Conservation (phyloP, 1,140 invertebrate genomes). For the Brachystomella parvula region DNA sequence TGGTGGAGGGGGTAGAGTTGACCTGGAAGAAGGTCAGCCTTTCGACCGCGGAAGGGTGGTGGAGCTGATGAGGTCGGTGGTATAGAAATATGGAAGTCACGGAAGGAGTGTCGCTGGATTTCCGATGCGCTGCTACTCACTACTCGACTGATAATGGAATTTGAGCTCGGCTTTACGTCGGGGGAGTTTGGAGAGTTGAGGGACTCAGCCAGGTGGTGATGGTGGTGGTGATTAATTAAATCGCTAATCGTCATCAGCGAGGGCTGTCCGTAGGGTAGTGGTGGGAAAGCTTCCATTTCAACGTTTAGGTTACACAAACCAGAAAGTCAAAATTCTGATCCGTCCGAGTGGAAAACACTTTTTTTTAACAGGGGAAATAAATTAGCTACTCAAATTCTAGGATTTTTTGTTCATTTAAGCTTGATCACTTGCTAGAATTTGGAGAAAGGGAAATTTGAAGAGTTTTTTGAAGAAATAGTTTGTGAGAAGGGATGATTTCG, state of each 20-base stretch:
- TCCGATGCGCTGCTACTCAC: neutral
- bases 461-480: too few species aligned
- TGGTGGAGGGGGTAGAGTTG: neutral
- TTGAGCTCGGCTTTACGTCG: neutral
- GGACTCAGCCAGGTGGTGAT: neutral
- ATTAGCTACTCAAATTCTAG: too few species aligned
- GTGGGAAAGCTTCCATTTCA: conserved; percentile 33
- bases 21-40: neutral
- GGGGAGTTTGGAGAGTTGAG: neutral
- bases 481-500: too few species aligned
- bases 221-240: conserved; percentile 34
- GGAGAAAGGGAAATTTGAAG: too few species aligned
- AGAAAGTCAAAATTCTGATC: neutral
- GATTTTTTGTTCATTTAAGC: too few species aligned
- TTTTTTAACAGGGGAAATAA: too few species aligned
- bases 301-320: neutral
- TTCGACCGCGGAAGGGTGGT: neutral
- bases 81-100: neutral
- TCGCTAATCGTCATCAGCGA: conserved; percentile 37
- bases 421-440: too few species aligned
- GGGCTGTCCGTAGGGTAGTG: conserved; percentile 26
- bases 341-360: too few species aligned
- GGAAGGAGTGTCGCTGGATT: neutral
- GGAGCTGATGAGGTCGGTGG: conserved; percentile 6
- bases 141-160: neutral